phyloP scores from a whole-genome alignment of 2,797 vertebrate genomes.

The Lerista edwardsae region DNA sequence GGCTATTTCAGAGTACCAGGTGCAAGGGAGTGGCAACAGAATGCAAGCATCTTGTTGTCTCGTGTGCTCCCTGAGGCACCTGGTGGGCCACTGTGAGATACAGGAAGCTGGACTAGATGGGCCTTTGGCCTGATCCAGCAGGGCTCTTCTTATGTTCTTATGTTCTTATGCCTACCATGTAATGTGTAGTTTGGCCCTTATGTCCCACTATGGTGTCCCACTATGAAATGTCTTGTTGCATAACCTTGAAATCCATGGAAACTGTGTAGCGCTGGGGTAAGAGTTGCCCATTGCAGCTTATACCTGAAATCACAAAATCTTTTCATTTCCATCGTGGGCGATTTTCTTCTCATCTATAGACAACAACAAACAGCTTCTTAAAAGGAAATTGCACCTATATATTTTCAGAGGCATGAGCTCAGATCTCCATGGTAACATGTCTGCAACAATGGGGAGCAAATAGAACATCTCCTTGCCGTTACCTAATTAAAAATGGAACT shows the following conservation, averaged over 20 bases:
- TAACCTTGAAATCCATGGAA: not conserved
- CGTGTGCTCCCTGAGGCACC: too few species aligned
- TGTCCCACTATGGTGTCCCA: not conserved
- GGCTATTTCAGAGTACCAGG: too few species aligned
- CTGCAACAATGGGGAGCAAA: not conserved
- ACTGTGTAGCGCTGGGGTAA: not conserved
- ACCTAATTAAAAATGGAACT: not conserved
- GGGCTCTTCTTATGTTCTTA: too few species aligned
- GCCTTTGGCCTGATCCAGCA: too few species aligned
- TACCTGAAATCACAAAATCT: not conserved
- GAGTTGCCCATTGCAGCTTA: not conserved
- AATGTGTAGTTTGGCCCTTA: not conserved
- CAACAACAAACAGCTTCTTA: not conserved
- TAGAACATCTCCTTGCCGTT: not conserved
- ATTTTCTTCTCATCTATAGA: not conserved
- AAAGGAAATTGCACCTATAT: constrained; percentile 5
- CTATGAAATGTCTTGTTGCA: not conserved
- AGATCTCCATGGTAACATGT: constrained; percentile 22
- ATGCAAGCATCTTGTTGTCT: too few species aligned
- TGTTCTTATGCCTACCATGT: not conserved
- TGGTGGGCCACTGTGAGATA: too few species aligned
- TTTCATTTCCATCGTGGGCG: not conserved
- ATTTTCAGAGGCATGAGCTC: constrained; percentile 1
- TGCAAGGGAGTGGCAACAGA: too few species aligned
- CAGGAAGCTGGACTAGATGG: too few species aligned